Evolutionary conservation across 2,888 invertebrate species (phyloP), one percentile per base, ranked within the genome.

Genomic region (Leucoma salicis): DNA sequence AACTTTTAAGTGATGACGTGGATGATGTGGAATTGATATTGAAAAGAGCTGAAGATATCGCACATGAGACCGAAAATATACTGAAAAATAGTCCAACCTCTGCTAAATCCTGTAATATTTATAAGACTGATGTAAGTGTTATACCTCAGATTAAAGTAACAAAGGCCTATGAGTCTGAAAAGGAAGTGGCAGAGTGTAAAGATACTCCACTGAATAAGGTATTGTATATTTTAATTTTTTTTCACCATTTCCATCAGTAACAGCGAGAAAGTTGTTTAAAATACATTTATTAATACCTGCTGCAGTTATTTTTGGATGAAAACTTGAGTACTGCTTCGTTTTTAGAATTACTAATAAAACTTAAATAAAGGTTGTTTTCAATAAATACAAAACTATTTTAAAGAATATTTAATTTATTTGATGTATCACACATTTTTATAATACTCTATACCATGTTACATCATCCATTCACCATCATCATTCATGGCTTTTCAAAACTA

Each of bases 21-120:
- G 87, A 88, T 15, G 89, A 89, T 64, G 78, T 89, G 2, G 88
- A 82, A 31, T 57, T 86, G 42, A 88, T 89, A 58, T 70, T 89
- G 41, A 88, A 83, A 59, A 78, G 76, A 53, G 89, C 89, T 3
- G 86, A 88, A 62, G 77, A 81, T 46, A 81, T 88, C 16, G 82
- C 87, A 8, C 65, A 72, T 4, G 84, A 88, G 56, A 82, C 87
- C 25, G 65, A 83, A 50, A 76, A 74, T 65, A 69, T 89, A 38
- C 51, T 89, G 13, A 84, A 86, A 65, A 74, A 56, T 46, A 78
- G 75, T 40, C 82, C 86, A 16, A 44, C 75, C 14, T 54, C 67
- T 14, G 39, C 61, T 28, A 53, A 46, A 32, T 15, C 38, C 33
- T 29, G 37, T 18, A 56, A 60, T 16, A 54, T 69, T n/a, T 55